Percentiles rank a stretch among this genome's conserved stretches.
Conservation (phyloP, 1,140 invertebrate species). For the Tetragonula clypearis region DNA sequence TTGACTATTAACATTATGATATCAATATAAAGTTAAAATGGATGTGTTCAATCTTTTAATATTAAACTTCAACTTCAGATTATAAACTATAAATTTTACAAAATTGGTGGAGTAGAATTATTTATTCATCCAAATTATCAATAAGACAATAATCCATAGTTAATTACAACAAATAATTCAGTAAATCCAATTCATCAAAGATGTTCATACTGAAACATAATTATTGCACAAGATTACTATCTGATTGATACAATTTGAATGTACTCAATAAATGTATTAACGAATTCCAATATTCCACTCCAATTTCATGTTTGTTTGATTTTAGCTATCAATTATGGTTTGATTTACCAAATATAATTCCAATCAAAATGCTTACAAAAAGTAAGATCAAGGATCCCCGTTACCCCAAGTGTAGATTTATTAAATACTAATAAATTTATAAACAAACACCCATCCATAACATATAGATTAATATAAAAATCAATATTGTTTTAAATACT, state of each 20-base stretch:
- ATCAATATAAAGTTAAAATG: slow-evolving; percentile 31
- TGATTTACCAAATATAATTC: slow-evolving; percentile 54
- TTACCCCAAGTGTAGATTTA: slow-evolving; percentile 49
- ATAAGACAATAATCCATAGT: slow-evolving; percentile 49
- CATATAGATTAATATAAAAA: slow-evolving; percentile 8
- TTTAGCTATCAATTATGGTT: slow-evolving; percentile 37
- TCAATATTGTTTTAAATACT: slow-evolving; percentile 20
- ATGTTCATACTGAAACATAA: slow-evolving; percentile 24
- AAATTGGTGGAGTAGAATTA: slow-evolving; percentile 16
- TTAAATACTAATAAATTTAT: slow-evolving; percentile 31
- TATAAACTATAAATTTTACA: slow-evolving; percentile 25
- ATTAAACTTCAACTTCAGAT: slow-evolving; percentile 22
- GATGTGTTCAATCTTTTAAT: slow-evolving; percentile 22
- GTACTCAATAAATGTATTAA: slow-evolving; percentile 46
- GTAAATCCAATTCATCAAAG: slow-evolving; percentile 24
- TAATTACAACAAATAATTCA: slow-evolving; percentile 10
- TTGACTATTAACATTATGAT: slow-evolving; percentile 32
- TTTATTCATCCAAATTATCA: slow-evolving; percentile 47
- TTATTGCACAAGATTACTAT: slow-evolving; percentile 46
- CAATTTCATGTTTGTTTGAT: slow-evolving; percentile 44
- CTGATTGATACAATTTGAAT: slow-evolving; percentile 46
- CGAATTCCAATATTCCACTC: slow-evolving; percentile 33
- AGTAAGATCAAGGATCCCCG: slow-evolving; percentile 64
- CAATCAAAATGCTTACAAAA: slow-evolving; percentile 59
- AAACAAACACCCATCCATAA: slow-evolving; percentile 24